Evolutionary conservation across 1,140 invertebrate genomes (phyloP).

Genomic region (Pseudachorutes palmiensis): DNA sequence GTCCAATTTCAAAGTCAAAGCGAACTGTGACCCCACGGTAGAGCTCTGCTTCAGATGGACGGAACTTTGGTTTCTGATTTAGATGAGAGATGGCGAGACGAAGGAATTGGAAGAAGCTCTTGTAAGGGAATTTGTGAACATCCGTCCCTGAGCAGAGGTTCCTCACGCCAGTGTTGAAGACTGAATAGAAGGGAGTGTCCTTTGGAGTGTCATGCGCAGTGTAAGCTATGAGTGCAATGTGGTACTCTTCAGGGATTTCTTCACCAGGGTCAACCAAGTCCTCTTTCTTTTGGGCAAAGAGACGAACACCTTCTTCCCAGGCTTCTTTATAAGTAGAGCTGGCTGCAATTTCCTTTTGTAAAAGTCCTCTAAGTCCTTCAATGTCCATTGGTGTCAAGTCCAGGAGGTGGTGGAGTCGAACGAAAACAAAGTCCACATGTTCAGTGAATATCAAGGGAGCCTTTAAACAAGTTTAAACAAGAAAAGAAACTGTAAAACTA

Average conservation of each 20-base stretch:
- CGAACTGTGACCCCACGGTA: not conserved
- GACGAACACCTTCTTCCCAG: not conserved
- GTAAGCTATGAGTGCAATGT: slow-evolving; percentile 4
- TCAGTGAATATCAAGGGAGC: not conserved
- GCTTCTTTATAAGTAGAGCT: not conserved
- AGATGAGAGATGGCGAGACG: not conserved
- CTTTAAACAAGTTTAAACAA: not conserved
- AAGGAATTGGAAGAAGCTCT: not conserved
- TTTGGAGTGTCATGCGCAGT: not conserved
- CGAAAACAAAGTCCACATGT: not conserved
- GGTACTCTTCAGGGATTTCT: not conserved
- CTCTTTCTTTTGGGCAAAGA: not conserved
- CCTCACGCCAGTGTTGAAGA: not conserved
- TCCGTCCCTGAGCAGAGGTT: not conserved
- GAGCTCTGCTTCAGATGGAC: not conserved
- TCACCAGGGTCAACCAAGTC: not conserved
- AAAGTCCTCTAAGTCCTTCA: not conserved
- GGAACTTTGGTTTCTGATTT: not conserved
- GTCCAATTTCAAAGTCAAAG: not conserved
- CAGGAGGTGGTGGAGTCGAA: not conserved
- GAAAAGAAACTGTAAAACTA: no score
- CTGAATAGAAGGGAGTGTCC: not conserved
- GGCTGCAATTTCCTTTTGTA: not conserved
- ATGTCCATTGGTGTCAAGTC: not conserved
- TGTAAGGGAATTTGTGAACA: not conserved